phyloP scores from a whole-genome alignment of 2,113 vertebrate genomes.

The Ctenodactylus gundi region DNA sequence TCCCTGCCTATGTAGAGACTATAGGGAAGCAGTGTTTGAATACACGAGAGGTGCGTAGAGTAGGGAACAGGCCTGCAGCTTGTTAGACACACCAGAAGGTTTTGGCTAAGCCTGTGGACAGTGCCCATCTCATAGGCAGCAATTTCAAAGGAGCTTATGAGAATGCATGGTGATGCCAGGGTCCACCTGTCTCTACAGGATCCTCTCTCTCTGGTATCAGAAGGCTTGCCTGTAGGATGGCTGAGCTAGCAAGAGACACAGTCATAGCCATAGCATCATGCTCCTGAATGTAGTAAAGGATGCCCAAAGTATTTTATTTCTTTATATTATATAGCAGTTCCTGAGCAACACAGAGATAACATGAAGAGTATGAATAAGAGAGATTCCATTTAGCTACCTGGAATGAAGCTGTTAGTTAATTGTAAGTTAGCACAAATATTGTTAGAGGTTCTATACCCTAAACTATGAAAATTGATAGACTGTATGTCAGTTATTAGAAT shows the following conservation, averaged over 20 bases:
- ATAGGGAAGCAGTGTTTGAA: slow-evolving; percentile 60
- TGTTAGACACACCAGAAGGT: neutral
- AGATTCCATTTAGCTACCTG: neutral
- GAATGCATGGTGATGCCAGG: neutral
- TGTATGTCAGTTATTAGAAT: too few species aligned
- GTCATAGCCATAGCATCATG: too few species aligned
- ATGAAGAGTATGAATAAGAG: neutral
- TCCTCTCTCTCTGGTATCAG: too few species aligned
- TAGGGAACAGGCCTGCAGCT: neutral
- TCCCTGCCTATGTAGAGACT: neutral
- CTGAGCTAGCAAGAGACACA: neutral
- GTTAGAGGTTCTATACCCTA: too few species aligned
- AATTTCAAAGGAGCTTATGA: neutral
- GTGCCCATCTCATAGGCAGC: neutral
- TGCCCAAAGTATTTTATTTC: neutral
- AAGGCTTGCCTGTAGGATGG: too few species aligned
- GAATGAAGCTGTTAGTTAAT: slow-evolving; percentile 10
- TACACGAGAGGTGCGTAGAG: neutral
- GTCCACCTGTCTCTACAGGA: neutral
- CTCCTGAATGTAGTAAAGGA: neutral
- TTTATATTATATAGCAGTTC: neutral
- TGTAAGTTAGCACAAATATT: slow-evolving; percentile 24
- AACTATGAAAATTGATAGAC: too few species aligned
- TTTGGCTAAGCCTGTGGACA: neutral
- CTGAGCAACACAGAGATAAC: neutral